Conservation (phyloP, 1,140 invertebrate genomes). For the Telenomus remus region DNA sequence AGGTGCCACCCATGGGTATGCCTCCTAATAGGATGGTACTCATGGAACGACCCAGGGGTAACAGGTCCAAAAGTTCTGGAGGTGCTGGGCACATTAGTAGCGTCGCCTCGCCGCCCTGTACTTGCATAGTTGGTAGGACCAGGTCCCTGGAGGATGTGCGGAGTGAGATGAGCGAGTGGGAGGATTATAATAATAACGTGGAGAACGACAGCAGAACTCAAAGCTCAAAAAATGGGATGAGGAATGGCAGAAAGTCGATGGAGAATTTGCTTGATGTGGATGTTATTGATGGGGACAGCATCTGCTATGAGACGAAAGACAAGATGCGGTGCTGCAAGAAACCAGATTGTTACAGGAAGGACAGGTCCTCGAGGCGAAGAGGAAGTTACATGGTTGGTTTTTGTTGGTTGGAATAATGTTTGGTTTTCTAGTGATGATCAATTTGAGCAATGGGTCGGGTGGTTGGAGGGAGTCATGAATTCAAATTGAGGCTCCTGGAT, state of each 20-base stretch:
- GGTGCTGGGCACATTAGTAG: constrained; percentile 58
- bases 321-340: constrained; percentile 54
- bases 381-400: constrained; percentile 73
- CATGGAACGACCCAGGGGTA: constrained; percentile 67
- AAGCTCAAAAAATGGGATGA: constrained; percentile 63
- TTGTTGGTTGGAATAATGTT: background rate
- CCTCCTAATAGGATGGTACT: constrained; percentile 69
- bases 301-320: constrained; percentile 57
- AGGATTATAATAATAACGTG: constrained; percentile 75
- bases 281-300: constrained; percentile 50
- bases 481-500: background rate
- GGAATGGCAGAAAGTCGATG: constrained; percentile 78
- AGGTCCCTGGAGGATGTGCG: constrained; percentile 83
- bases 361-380: constrained; percentile 63
- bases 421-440: background rate
- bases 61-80: constrained; percentile 65
- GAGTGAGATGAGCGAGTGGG: constrained; percentile 80
- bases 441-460: background rate
- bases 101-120: constrained; percentile 73
- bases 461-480: background rate
- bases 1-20: constrained; percentile 57
- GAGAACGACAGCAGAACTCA: constrained; percentile 77
- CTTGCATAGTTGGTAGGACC: constrained; percentile 78
- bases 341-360: constrained; percentile 49
- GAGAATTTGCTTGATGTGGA: constrained; percentile 80